Percentiles rank a stretch among this genome's conserved stretches.
Evolutionary conservation across 2,797 vertebrate species (phyloP).

Genomic region (Melopsittacus undulatus): DNA sequence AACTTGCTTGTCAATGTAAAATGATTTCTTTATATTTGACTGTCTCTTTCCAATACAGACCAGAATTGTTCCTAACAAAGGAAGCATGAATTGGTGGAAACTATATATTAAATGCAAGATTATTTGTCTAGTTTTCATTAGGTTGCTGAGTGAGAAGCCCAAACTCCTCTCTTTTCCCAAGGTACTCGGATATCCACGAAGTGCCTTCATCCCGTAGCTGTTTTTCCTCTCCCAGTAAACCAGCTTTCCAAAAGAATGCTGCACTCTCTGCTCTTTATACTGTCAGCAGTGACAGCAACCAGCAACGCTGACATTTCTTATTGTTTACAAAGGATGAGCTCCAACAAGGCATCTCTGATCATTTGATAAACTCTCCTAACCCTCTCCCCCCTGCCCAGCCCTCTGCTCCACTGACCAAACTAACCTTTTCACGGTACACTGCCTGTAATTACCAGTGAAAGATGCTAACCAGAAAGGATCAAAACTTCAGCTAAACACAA

Average conservation of each 20-base stretch:
- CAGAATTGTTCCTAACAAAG: constrained; percentile 81
- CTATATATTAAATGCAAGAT: constrained; percentile 87
- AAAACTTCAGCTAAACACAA: constrained; percentile 82
- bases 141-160: constrained; percentile 95
- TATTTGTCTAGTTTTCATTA: constrained; percentile 97
- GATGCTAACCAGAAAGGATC: constrained; percentile 83
- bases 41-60: constrained; percentile 77
- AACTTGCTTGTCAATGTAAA: constrained; percentile 68
- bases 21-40: constrained; percentile 77
- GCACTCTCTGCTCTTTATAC: constrained; percentile 75
- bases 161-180: constrained; percentile 93
- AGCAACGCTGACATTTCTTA: constrained; percentile 74
- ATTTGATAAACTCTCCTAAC: constrained; percentile 82
- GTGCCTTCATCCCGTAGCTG: constrained; percentile 67
- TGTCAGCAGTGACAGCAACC: constrained; percentile 80
- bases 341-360: constrained; percentile 89
- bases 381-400: constrained; percentile 70
- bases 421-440: constrained; percentile 77
- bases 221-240: constrained; percentile 75
- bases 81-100: constrained; percentile 78
- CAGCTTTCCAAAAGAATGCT: constrained; percentile 76
- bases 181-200: constrained; percentile 91
- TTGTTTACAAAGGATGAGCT: constrained; percentile 88
- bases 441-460: constrained; percentile 82
- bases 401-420: constrained; percentile 79